Conservation (phyloP, 2,888 invertebrate genomes). For the Cryptocheilus praepositus region DNA sequence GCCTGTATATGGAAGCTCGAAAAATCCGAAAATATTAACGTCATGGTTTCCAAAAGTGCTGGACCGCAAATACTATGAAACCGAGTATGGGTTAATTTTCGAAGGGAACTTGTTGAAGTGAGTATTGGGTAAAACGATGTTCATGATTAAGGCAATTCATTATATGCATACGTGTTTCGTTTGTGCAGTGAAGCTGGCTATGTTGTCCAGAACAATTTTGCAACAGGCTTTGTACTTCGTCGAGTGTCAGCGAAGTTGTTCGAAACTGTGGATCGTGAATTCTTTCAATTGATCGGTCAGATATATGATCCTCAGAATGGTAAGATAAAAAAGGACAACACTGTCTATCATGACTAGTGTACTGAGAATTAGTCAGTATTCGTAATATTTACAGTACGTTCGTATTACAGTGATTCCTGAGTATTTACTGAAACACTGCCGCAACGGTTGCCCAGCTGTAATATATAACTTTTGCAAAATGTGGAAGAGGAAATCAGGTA, state of each 20-base stretch:
- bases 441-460: slow-evolving; percentile 63
- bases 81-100: slow-evolving; percentile 55
- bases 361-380: neutral
- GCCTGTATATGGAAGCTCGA: slow-evolving; percentile 47
- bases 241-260: slow-evolving; percentile 56
- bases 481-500: slow-evolving; percentile 43
- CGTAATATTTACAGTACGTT: neutral
- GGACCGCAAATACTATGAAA: slow-evolving; percentile 25
- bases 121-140: slow-evolving; percentile 20
- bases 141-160: neutral
- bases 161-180: slow-evolving; percentile 18
- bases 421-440: slow-evolving; percentile 56
- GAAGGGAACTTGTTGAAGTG: slow-evolving; percentile 68
- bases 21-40: slow-evolving; percentile 57
- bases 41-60: slow-evolving; percentile 63
- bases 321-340: slow-evolving; percentile 26
- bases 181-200: slow-evolving; percentile 61
- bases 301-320: slow-evolving; percentile 58
- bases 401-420: slow-evolving; percentile 53
- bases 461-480: slow-evolving; percentile 58
- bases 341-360: too few species aligned
- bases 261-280: slow-evolving; percentile 58
- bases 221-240: slow-evolving; percentile 52
- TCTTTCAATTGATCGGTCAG: slow-evolving; percentile 59
- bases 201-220: slow-evolving; percentile 53